Evolutionary conservation across 1,140 invertebrate species (phyloP), one percentile per base, ranked within the genome.

Genomic region (Drosophila pallidifrons): DNA sequence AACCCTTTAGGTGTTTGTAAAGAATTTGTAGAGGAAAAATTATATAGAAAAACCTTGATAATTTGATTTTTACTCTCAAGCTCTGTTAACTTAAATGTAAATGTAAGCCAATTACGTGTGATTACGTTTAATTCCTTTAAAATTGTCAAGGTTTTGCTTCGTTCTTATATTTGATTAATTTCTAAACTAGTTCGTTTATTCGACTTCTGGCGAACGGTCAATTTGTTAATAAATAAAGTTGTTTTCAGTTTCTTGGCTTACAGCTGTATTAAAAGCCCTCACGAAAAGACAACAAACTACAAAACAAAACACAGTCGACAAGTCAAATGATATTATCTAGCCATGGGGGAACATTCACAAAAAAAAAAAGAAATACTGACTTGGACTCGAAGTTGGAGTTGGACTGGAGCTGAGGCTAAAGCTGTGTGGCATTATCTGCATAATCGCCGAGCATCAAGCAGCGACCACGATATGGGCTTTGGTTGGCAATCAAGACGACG

Each of bases 401-500:
- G 32, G 32, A 41, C 10, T 41, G 38, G 10, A 41, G 16, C 35
- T 15, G 32, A 8, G 7, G 32, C 10, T 38, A 10, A 10, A 10
- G 35, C 0, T 38, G 35, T 38, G 15, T 32, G 16, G 8, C 25
- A 10, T 32, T 45, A 66, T 72, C 69, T 55, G 51, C 38, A 55
- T 64, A 64, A 71, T 71, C 67, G 28, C 8, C 46, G 38, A 38
- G 10, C 11, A 46, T 59, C 55, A 43, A 10, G 11, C 55, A 41
- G 6, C 16, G 20, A n/a, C 43, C 30, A 47, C 16, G 28, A 71
- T 47, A 52, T 51, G 57, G 35, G 28, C 10, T 49, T 65, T 25
- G 11, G 38, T 25, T 35, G 59, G 59, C 15, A 49, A 75, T 82
- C 76, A 60, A 47, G 11, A 20, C 32, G 11, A 20, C 32, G 35